Evolutionary conservation across 2,113 vertebrate genomes (phyloP).

Genomic region (Tragelaphus imberbis): DNA sequence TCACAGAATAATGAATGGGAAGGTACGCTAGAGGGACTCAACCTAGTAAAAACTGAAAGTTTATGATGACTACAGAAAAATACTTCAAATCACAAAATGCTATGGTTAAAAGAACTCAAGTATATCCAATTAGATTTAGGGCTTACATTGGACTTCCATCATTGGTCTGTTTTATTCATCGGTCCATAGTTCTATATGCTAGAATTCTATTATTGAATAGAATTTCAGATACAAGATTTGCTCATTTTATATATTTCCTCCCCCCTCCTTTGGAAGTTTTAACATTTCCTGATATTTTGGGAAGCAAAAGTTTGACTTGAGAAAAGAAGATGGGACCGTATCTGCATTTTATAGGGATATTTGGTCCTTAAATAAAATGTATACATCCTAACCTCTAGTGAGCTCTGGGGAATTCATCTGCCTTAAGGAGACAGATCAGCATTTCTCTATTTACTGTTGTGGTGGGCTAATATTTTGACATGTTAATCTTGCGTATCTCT

Average conservation of each 20-base stretch:
- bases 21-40: not conserved
- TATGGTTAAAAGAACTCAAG: not conserved
- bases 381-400: not conserved
- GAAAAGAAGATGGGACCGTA: not conserved
- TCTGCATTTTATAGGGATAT: not conserved
- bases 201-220: not conserved
- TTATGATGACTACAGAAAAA: not conserved
- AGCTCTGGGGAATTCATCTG: not conserved
- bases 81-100: slow-evolving; percentile 10
- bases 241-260: not conserved
- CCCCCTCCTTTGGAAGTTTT: not conserved
- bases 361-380: not conserved
- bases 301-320: not conserved
- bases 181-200: not conserved
- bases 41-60: not conserved
- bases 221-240: not conserved
- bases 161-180: not conserved
- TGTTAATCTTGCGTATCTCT: not conserved
- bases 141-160: not conserved
- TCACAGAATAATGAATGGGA: not conserved
- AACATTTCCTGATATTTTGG: not conserved
- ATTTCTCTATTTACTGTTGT: not conserved
- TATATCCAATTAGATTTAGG: not conserved
- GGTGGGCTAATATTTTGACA: not conserved
- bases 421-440: not conserved